These are phyloP conservation scores for Drosophila insularis DNA, from an alignment of 1,140 invertebrate genomes.

Conservation along the genomic window DNA sequence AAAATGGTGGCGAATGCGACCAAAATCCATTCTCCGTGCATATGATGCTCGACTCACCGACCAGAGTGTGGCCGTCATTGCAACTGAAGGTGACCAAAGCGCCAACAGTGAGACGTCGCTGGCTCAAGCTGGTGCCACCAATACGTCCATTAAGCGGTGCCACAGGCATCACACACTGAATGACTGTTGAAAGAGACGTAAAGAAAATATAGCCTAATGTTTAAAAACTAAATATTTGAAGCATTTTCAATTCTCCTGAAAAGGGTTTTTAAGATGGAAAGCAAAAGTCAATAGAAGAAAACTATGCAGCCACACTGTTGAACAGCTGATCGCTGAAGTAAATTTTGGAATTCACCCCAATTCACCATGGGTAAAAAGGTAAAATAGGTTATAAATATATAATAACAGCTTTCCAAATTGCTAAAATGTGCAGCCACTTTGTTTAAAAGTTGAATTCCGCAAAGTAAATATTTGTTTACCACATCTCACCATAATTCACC, in stretches of 20 bases:
- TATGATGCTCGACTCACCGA: constrained; percentile 91
- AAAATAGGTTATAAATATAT: not conserved
- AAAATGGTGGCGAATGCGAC: constrained; percentile 93
- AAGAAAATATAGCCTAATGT: no score
- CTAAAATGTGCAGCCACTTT: no score
- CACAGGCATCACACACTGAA: constrained; percentile 89
- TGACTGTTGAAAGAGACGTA: constrained; percentile 84
- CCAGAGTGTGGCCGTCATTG: constrained; percentile 87
- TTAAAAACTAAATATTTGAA: no score
- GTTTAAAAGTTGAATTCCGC: no score
- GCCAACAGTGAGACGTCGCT: constrained; percentile 87
- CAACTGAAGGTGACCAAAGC: constrained; percentile 91
- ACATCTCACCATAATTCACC: no score
- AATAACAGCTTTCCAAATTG: not conserved
- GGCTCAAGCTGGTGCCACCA: constrained; percentile 83
- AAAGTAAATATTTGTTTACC: no score
- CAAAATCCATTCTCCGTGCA: constrained; percentile 93
- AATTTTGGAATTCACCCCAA: no score
- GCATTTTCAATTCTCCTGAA: no score
- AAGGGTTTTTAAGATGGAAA: no score
- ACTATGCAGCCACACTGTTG: no score
- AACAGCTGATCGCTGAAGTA: not conserved
- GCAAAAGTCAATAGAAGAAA: no score
- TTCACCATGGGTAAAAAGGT: no score
- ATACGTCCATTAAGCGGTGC: constrained; percentile 89